Evolutionary conservation across 1,140 invertebrate species (phyloP).

Genomic region (Dryas iulia): DNA sequence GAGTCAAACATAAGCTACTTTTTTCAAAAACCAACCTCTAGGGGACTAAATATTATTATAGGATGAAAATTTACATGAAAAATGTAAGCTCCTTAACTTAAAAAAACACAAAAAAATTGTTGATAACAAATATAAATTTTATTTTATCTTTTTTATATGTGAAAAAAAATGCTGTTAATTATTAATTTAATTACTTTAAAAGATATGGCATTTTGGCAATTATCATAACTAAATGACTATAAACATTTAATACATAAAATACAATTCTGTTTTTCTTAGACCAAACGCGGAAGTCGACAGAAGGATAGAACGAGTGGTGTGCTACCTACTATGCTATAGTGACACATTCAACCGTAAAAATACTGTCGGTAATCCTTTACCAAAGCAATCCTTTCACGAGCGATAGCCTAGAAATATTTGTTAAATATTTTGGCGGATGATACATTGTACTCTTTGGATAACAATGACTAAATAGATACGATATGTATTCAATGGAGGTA

Average conservation of each 20-base stretch:
- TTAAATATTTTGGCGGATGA: conserved; percentile 63
- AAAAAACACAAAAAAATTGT: no score
- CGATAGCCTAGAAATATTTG: conserved; percentile 65
- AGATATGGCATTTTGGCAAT: no score
- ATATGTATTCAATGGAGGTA: background rate
- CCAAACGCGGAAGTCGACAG: conserved; percentile 51
- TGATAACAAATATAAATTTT: no score
- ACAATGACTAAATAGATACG: conserved; percentile 15
- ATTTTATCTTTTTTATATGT: no score
- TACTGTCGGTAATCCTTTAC: conserved; percentile 68
- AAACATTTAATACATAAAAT: background rate
- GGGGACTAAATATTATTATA: no score
- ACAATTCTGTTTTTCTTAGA: conserved; percentile 20
- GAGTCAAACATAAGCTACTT: no score
- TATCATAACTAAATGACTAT: no score
- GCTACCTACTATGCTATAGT: conserved; percentile 39
- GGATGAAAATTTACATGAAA: no score
- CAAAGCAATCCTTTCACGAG: conserved; percentile 66
- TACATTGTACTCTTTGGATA: conserved; percentile 37
- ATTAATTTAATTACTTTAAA: no score
- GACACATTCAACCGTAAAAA: conserved; percentile 54
- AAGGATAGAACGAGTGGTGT: conserved; percentile 42
- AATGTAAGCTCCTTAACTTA: no score
- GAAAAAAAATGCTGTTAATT: no score
- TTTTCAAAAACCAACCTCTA: no score